Base-by-base conservation (phyloP, 2,113 vertebrate genomes). In the Tapirus terrestris region DNA sequence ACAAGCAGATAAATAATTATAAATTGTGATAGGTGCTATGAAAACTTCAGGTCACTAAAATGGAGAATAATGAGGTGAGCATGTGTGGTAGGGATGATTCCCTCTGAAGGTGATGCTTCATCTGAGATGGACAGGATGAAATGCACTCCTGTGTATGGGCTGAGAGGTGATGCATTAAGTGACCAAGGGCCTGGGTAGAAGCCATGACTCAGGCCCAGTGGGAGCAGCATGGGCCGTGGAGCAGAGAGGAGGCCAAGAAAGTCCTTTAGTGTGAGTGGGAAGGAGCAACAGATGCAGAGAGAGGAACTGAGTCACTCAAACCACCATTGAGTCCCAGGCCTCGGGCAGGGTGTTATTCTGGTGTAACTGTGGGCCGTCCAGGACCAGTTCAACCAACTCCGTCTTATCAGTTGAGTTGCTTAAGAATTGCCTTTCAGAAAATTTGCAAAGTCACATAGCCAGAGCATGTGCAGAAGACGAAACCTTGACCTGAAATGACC, bases 101-200 rank as follows among this genome's bases (percentile, higher is more conserved):
- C 36, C 29, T 48, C 10, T 7, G 61, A 73, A n/a, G 77, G 75
- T 12, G 27, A 45, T 25, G 4, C 33, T 63, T 36, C 27, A 53
- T 13, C 21, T 39, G 33, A 87, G 31, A 45, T 1, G 1, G 25
- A 39, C 3, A 9, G 10, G 20, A 20, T 16, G 45, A 58, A 9
- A 12, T 3, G 2, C 1, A 14, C 1, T 5, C 12, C 43, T 17
- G 4, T 11, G 18, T 21, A 8, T 20, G n/a, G 65, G 36, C 51
- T 18, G 60, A 7, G 10, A 48, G 61, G 39, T 5, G 43, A 56
- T 4, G 1, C 23, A 2, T 8, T 33, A 31, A 29, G 79, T 2
- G 31, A 14, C 23, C 29, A 14, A 14, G 33, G 29, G 43, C n/a
- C 31, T 43, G 7, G 18, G 6, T 6, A n/a, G 33, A 27, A 72